phyloP scores from a whole-genome alignment of 2,888 invertebrate species.

The Galeruca laticollis region DNA sequence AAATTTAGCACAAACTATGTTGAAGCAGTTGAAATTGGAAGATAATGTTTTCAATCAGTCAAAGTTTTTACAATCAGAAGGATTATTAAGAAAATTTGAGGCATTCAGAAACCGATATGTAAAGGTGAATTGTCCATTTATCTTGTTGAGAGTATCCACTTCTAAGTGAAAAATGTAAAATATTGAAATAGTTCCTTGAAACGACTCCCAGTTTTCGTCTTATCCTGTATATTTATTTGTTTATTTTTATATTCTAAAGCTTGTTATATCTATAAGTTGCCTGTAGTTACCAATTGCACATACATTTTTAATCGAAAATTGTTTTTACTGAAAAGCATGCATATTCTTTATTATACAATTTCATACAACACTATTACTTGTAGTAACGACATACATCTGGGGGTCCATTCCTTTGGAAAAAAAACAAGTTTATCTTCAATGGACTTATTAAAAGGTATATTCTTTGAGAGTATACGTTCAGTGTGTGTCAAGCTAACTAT shows the following conservation, averaged over 20 bases:
- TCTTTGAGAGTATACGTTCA: constrained; percentile 33
- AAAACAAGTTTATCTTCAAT: constrained; percentile 41
- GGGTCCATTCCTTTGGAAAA: constrained; percentile 42
- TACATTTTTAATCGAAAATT: background rate
- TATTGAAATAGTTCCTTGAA: background rate
- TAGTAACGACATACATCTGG: constrained; percentile 44
- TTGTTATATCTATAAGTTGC: too few relatives aligned
- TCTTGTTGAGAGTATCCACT: too few relatives aligned
- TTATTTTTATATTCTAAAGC: too few relatives aligned
- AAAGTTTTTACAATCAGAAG: too few relatives aligned
- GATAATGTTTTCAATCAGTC: too few relatives aligned
- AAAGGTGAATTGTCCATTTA: too few relatives aligned
- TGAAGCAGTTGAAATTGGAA: too few relatives aligned
- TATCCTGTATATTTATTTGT: background rate
- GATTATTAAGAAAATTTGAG: too few relatives aligned
- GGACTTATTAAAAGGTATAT: constrained; percentile 42
- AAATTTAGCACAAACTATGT: too few relatives aligned
- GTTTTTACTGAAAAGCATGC: background rate
- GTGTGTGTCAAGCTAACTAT: constrained; percentile 27
- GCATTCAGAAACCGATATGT: too few relatives aligned
- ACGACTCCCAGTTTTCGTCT: background rate
- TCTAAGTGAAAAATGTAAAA: too few relatives aligned
- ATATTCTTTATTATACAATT: constrained; percentile 10
- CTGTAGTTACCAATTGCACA: too few relatives aligned
- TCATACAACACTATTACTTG: constrained; percentile 37